A percentile compares a stretch with the other conserved stretches of the same genome.
phyloP scores from a whole-genome alignment of 2,888 invertebrate genomes.

The Capitulum mitella region DNA sequence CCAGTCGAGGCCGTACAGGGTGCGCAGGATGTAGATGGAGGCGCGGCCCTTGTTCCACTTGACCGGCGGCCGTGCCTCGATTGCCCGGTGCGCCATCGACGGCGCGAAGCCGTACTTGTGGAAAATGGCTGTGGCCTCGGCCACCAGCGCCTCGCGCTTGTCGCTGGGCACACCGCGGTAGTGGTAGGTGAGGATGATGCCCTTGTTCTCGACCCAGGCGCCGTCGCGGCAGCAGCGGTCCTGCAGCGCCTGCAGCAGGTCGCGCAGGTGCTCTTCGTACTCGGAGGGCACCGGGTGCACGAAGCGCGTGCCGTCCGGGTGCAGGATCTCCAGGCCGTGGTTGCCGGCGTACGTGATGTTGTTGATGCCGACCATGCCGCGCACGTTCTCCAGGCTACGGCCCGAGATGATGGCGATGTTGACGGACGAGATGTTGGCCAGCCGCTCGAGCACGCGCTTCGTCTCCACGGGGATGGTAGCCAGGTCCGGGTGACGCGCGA shows the following conservation, averaged over 20 bases:
- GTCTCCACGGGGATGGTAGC: constrained; percentile 45
- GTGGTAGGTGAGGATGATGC: constrained; percentile 45
- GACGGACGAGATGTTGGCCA: constrained; percentile 44
- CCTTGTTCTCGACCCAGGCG: constrained; percentile 47
- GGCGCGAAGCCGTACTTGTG: constrained; percentile 43
- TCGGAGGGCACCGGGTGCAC: constrained; percentile 46
- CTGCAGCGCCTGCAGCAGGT: constrained; percentile 58
- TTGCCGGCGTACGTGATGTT: constrained; percentile 46
- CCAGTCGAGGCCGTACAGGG: constrained; percentile 86
- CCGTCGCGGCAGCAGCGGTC: constrained; percentile 47
- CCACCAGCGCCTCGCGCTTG: constrained; percentile 40
- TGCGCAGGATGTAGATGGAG: constrained; percentile 79
- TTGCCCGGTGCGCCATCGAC: constrained; percentile 62
- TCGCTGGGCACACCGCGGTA: constrained; percentile 43
- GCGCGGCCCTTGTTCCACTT: constrained; percentile 87
- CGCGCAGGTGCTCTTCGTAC: constrained; percentile 42
- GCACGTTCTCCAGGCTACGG: constrained; percentile 44
- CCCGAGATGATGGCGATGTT: constrained; percentile 47
- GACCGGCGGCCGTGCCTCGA: constrained; percentile 85
- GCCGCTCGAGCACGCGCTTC: constrained; percentile 42
- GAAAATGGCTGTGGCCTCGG: constrained; percentile 43
- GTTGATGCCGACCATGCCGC: constrained; percentile 45
- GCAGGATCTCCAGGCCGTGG: constrained; percentile 46
- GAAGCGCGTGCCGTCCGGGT: constrained; percentile 46
- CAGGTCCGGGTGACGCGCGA: constrained; percentile 45